Base-by-base conservation (phyloP, 2,113 vertebrate species). In the Hippocampus abdominalis region DNA sequence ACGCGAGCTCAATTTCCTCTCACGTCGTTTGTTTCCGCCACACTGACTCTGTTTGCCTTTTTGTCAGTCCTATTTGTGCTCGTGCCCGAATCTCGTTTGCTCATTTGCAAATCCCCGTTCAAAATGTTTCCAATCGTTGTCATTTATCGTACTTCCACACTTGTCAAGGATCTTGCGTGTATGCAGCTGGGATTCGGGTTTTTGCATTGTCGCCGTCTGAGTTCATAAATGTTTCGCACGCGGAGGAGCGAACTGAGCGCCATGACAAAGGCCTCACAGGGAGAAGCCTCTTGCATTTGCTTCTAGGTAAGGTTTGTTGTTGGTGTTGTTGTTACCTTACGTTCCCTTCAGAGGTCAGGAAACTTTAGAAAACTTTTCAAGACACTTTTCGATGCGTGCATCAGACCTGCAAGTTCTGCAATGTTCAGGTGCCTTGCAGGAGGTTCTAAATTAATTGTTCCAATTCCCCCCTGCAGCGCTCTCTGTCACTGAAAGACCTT, bases 401-500 rank as follows among this genome's bases (percentile, higher is more conserved):
- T 80, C 78, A 77, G 72, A 70, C 74, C 69, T 73, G 60, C 39
- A 27, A 77, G 71, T 69, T 79, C 71, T 68, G 61, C 70, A 66
- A 69, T 70, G 70, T 61, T 65, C 64, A 73, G 62, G 44, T 74
- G 68, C 71, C 70, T 77, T 71, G 63, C 48, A 68, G 68, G 57
- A 62, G 20, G 39, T 42, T 64, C 39, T 6, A 78, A 77, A 86
- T 80, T 70, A 77, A 60, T 75, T 62, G 72, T 75, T 68, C 66
- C 71, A 67, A 68, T 85, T 83, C 83, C 59, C 59, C 73, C 73
- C 75, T 15, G 48, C 61, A 82, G 71, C 71, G 39, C 6, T 68
- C 48, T 80, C 83, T 81, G 72, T 84, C 73, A 81, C 64, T 40
- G 61, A 73, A 71, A 61, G 81, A 72, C 72, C 42, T 44, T 71